A percentile compares a stretch with the other conserved stretches of the same genome.
These are phyloP conservation scores for Chloroceryle amazona DNA, from an alignment of 2,797 vertebrate species.

Conservation along the genomic window DNA sequence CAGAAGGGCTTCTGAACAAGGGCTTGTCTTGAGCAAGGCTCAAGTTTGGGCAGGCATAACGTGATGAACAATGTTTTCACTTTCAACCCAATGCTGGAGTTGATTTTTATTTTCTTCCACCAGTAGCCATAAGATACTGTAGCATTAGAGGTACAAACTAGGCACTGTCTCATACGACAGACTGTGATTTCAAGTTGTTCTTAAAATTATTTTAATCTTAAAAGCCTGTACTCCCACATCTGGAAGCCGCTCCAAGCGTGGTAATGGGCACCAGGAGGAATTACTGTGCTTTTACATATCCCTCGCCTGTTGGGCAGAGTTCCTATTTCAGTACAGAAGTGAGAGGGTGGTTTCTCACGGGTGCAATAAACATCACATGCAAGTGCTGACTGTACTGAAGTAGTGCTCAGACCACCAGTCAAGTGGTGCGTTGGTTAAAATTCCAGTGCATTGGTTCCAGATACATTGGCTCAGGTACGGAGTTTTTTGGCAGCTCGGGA, in stretches of 20 bases:
- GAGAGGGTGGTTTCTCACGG: neutral
- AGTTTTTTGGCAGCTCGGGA: neutral
- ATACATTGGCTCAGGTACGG: neutral
- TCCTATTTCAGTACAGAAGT: neutral
- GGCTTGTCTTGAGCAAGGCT: neutral
- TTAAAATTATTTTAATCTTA: neutral
- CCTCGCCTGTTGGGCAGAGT: neutral
- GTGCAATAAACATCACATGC: rapidly evolving
- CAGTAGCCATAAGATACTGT: neutral
- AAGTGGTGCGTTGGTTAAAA: neutral
- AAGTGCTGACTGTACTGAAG: neutral
- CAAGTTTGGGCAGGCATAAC: neutral
- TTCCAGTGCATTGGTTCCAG: neutral
- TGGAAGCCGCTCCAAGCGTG: neutral
- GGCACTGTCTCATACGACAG: neutral
- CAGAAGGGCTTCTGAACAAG: neutral
- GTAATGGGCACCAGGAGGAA: neutral
- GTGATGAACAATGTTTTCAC: neutral
- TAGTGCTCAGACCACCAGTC: neutral
- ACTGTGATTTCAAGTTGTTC: neutral
- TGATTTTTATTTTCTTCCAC: neutral
- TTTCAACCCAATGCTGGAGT: neutral
- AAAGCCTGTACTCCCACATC: neutral
- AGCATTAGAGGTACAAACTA: neutral
- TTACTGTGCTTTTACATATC: neutral